Base-by-base conservation (phyloP, 1,140 invertebrate species). In the Drosophila neocordata region DNA sequence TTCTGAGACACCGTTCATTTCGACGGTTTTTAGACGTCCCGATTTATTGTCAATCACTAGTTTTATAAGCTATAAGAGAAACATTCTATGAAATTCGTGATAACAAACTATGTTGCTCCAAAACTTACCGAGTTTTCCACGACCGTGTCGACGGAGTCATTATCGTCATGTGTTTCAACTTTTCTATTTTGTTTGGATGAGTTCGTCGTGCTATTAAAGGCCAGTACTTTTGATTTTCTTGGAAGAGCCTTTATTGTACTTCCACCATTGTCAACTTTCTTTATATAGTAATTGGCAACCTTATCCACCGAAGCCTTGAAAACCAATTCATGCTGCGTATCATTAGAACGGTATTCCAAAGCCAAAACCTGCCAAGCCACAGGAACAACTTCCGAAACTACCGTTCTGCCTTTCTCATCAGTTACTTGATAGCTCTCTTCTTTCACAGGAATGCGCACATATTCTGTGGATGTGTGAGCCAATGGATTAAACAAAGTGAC, bases 401-500 rank as follows among this genome's bases (percentile, higher is more conserved):
- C 74, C 0, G 20, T 18, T n/a, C 48, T 58, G 6, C 80, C 68
- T 92, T 91, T 61, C 48, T 93, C 93, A 92, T 95, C 95, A 11
- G 92, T 92, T 6, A 97, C 94, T 1, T 84, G 83, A 81, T 95
- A 97, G 11, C 91, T 90, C 4, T 91, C 88, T 24, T 93, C 93
- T 2, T 90, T 77, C 1, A 96, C 95, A 0, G 97, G 97, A 12
- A 98, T 24, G 12, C 95, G 93, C 6, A 97, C 92, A 73, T 94
- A 95, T 35, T 94, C 92, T 9, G 93, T 92, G 0, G 96, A 93
- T 44, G 93, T 90, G 22, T 94, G 93, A 64, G 95, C 95, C 6
- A 96, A 79, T 0, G 97, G 96, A 91, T 99, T 99, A 89, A 97
- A 97, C 6, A 97, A 77, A 0, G 95, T 94, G 0, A 97, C 82